Evolutionary conservation across 2,113 vertebrate species (phyloP).

Genomic region (Oceanites oceanicus): DNA sequence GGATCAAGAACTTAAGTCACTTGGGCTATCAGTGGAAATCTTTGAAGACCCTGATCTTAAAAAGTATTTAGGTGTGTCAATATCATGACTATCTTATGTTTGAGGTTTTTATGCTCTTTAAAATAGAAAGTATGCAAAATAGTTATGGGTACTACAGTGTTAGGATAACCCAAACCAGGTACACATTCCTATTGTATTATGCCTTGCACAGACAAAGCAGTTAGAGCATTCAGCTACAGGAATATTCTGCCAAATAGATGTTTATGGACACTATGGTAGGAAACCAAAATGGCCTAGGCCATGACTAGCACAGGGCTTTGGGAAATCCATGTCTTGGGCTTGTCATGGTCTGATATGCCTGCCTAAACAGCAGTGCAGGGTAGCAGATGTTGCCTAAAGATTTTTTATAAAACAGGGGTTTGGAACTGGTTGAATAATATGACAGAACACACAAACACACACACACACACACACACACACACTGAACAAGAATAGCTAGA

Average conservation of each 20-base stretch:
- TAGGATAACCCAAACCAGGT: accelerated
- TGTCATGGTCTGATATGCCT: not conserved
- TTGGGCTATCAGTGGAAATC: not conserved
- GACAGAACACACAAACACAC: not conserved
- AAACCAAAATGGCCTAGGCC: not conserved
- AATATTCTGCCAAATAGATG: not conserved
- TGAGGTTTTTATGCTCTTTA: not conserved
- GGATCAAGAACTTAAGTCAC: not conserved
- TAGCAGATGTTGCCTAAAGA: not conserved
- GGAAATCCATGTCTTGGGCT: not conserved
- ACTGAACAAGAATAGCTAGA: not conserved
- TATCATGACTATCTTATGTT: not conserved
- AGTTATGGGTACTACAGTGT: not conserved
- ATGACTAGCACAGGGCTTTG: not conserved
- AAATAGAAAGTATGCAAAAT: not conserved
- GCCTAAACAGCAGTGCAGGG: not conserved
- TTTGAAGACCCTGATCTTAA: not conserved
- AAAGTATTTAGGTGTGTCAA: not conserved
- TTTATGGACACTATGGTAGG: not conserved
- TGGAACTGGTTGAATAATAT: not conserved
- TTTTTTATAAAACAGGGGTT: not conserved
- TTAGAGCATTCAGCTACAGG: not conserved
- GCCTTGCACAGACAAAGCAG: not conserved
- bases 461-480: not conserved
- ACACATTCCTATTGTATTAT: not conserved